Base-by-base conservation (phyloP, 2,888 invertebrate genomes). In the Caenorhabditis virilis region DNA sequence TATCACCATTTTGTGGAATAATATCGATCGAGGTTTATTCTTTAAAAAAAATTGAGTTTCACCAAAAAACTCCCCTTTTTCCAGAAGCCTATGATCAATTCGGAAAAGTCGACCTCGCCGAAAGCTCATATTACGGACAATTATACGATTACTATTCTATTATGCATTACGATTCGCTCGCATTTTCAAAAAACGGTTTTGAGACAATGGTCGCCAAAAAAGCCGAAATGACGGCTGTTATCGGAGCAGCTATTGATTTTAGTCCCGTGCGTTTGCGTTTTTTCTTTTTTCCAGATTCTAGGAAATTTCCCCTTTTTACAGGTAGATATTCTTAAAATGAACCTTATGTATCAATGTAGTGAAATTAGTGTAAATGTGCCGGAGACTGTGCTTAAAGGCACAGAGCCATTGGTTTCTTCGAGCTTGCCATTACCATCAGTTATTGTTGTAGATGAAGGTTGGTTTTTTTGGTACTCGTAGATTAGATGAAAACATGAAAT, bases 51-150 rank as follows among this genome's bases (percentile, higher is more conserved):
- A 27, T 27, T 46, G 1, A 6, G 20, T 6, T 9, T 30, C 6
- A 30, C 13, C 13, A 30, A 13, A 30, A 30, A 30, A 13, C 13
- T 25, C 13, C 18, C 33, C 36, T 50, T 27, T 20, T 46, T 73
- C 36, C 62, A 80, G 83, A 83, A 50, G 83, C 83, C 2, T 83
- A 83, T 59, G 83, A 83, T 65, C 83, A 83, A 50, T 83, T 83
- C 58, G 83, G 83, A 13, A 77, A 80, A 49, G 83, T 83, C 13
- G 81, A 83, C 55, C 59, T 83, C 25, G 69, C 72, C 1, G 83
- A 83, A 53, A 76, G 76, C 26, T 78, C 77, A 9, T 83, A 83
- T 48, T 83, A 83, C 45, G 80, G 79, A 13, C 78, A 76, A 41
- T 59, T 74, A 51, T 82, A 81, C 60, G 67, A 69, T 43, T 69